A percentile compares a stretch with the other conserved stretches of the same genome.
These are phyloP conservation scores for Calliphora vomitoria DNA, from an alignment of 2,888 invertebrate species.

Conservation along the genomic window DNA sequence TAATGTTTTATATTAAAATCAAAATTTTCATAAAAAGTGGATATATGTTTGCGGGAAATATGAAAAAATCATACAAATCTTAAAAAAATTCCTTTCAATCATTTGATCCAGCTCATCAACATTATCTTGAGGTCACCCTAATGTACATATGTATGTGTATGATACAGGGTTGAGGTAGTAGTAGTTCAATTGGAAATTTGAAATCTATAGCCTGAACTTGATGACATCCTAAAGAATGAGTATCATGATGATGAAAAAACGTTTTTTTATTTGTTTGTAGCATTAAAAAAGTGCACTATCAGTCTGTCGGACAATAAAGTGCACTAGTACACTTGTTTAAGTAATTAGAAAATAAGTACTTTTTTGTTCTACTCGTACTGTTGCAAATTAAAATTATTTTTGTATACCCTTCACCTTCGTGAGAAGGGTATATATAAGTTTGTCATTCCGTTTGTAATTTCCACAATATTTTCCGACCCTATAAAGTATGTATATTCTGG, in stretches of 20 bases:
- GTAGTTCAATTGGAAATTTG: slow-evolving; percentile 64
- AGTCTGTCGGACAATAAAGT: slow-evolving; percentile 1
- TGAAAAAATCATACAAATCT: no score
- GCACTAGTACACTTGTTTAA: not conserved
- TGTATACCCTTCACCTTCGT: no score
- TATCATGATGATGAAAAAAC: slow-evolving; percentile 10
- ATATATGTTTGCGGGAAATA: no score
- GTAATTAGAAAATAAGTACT: not conserved
- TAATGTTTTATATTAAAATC: no score
- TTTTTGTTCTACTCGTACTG: not conserved
- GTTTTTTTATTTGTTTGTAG: slow-evolving; percentile 10
- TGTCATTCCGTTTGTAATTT: no score
- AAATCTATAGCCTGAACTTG: slow-evolving; percentile 63
- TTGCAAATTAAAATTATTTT: no score
- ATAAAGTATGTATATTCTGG: no score
- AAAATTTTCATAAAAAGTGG: no score
- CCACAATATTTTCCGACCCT: no score
- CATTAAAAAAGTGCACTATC: not conserved
- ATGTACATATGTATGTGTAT: slow-evolving; percentile 7
- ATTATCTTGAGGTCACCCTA: not conserved
- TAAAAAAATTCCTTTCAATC: no score
- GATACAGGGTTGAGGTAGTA: not conserved
- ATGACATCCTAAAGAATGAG: slow-evolving; percentile 57
- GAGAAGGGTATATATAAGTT: no score
- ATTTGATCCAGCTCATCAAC: no score